These are phyloP conservation scores for Amia ocellicauda DNA, from an alignment of 2,113 vertebrate species.

Conservation along the genomic window DNA sequence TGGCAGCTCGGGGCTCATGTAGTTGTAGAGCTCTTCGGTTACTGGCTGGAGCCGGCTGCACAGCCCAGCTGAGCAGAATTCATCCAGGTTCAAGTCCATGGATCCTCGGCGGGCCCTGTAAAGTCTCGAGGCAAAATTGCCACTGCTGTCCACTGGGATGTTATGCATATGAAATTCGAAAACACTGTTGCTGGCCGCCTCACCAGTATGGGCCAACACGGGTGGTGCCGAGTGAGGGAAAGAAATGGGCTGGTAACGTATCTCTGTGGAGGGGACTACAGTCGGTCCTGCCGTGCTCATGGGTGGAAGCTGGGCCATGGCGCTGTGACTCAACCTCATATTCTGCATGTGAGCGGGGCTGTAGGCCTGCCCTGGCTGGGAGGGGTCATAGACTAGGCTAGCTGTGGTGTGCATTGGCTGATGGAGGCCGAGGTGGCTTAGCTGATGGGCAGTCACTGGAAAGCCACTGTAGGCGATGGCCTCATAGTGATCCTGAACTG, in stretches of 20 bases:
- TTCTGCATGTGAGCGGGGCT: conserved; percentile 71
- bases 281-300: conserved; percentile 34
- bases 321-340: conserved; percentile 50
- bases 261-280: conserved; percentile 48
- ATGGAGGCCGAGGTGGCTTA: conserved; percentile 59
- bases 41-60: conserved; percentile 86
- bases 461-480: conserved; percentile 65
- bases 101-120: conserved; percentile 78
- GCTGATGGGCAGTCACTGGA: conserved; percentile 58
- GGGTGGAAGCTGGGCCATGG: conserved; percentile 27
- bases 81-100: conserved; percentile 82
- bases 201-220: conserved; percentile 64
- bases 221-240: conserved; percentile 86
- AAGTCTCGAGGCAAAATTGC: conserved; percentile 62
- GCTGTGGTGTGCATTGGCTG: conserved; percentile 70
- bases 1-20: conserved; percentile 70
- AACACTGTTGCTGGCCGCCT: conserved; percentile 61
- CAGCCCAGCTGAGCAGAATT: conserved; percentile 49
- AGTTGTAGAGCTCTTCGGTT: conserved; percentile 81
- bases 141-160: conserved; percentile 71
- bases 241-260: conserved; percentile 72
- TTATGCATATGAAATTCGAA: conserved; percentile 87
- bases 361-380: conserved; percentile 71
- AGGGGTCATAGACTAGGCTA: conserved; percentile 74
- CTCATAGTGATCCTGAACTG: conserved; percentile 66